Percentiles rank a stretch among this genome's conserved stretches.
These are phyloP conservation scores for Octomys mimax DNA, from an alignment of 2,797 vertebrate genomes.

Conservation along the genomic window DNA sequence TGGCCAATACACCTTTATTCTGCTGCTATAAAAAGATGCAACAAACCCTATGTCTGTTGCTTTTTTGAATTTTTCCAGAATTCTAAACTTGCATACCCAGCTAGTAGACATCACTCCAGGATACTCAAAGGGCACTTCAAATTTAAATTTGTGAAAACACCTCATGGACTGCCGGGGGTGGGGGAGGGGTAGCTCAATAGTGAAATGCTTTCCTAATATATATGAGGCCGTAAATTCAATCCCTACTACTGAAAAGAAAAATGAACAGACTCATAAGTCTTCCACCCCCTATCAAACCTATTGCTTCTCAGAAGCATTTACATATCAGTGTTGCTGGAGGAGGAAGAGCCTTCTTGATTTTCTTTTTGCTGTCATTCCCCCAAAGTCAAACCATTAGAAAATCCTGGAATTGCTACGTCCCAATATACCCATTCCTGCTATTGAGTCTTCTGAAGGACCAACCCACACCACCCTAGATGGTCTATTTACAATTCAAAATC, in stretches of 20 bases:
- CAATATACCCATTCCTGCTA: not conserved
- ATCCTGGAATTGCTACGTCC: not conserved
- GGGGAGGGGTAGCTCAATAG: not conserved
- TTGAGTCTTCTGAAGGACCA: not conserved
- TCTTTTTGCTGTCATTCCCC: not conserved
- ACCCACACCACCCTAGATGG: not conserved
- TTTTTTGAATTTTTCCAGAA: slow-evolving; percentile 3
- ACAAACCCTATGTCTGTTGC: not conserved
- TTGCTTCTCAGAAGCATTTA: not conserved
- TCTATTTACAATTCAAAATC: not conserved
- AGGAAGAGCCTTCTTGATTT: not conserved
- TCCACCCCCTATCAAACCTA: not conserved
- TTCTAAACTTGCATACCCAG: not conserved
- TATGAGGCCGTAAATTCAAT: not conserved
- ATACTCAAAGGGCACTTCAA: not conserved
- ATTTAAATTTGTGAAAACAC: slow-evolving; percentile 33
- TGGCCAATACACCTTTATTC: not conserved
- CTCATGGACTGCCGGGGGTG: not conserved
- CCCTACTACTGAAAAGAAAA: not conserved
- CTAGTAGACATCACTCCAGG: not conserved
- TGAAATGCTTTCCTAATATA: not conserved
- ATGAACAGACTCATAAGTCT: not conserved
- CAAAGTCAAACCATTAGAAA: not conserved
- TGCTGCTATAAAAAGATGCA: not conserved
- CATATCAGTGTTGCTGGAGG: not conserved